Percentiles rank a stretch among this genome's conserved stretches.
Evolutionary conservation across 2,113 vertebrate species (phyloP).

Genomic region (Dipodomys merriami): DNA sequence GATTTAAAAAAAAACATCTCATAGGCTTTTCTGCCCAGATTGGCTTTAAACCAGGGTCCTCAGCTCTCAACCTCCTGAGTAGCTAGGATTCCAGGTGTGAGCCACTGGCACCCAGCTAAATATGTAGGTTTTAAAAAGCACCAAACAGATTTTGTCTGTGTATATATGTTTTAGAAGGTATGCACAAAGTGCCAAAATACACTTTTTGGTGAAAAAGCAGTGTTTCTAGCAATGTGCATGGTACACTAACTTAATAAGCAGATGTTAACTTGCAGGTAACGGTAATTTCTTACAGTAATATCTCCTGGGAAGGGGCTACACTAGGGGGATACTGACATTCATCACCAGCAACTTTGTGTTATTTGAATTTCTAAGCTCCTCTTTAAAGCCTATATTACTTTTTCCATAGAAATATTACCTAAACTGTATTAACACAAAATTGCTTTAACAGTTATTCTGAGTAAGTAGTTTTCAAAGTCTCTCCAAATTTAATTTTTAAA

Average conservation of each 20-base stretch:
- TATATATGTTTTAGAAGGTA: too few species aligned
- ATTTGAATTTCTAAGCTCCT: neutral
- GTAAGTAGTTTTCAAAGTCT: neutral
- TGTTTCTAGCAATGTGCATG: too few species aligned
- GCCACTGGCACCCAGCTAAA: too few species aligned
- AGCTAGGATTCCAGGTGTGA: too few species aligned
- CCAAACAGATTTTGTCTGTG: too few species aligned
- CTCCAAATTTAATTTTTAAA: neutral
- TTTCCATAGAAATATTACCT: neutral
- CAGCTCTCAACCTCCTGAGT: too few species aligned
- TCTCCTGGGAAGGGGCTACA: neutral
- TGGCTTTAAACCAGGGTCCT: too few species aligned
- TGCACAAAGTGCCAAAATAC: too few species aligned
- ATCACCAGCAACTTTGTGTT: too few species aligned
- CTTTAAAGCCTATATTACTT: neutral
- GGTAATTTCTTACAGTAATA: neutral
- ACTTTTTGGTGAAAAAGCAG: neutral
- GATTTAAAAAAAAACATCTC: too few species aligned
- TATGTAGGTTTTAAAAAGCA: too few species aligned
- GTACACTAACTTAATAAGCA: neutral
- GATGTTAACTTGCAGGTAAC: neutral
- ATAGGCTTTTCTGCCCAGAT: too few species aligned
- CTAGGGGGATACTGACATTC: neutral
- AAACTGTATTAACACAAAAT: neutral
- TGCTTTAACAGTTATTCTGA: slow-evolving; percentile 16